Evolutionary conservation across 2,888 invertebrate genomes (phyloP), one percentile per base, ranked within the genome.

Genomic region (Pyrochroa serraticornis): DNA sequence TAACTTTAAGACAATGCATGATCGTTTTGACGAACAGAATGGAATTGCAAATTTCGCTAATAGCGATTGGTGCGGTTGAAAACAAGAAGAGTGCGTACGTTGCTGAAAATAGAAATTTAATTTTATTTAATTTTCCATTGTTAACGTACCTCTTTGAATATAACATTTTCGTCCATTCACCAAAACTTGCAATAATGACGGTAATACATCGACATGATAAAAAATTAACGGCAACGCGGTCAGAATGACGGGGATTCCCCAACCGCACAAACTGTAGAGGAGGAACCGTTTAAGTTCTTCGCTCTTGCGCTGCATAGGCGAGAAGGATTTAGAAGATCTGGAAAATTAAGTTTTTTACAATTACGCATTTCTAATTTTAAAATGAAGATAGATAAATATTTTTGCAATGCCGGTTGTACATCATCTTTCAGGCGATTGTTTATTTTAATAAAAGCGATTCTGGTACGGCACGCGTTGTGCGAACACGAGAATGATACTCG

Each of bases 221-320:
- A 86, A 75, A 1, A 84, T 70, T 47, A 84, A 82, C 53, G 85
- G 84, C 6, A 82, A 72, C 7, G 79, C 64, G 0, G 87, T 86
- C 35, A 90, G 73, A 0, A 83, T 33, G 2, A 85, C 71, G 0
- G 91, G 84, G 7, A 86, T 68, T 2, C 87, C 85, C 90, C 90
- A 92, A 1, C 90, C 89, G 73, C 90, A 90, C 1, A 86, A 39
- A 0, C 87, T 87, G 74, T 91, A 92, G 71, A 82, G 80, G 1
- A 86, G 51, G 71, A 91, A 89, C 57, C 85, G 82, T 42, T 83
- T 84, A 32, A 80, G 71, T 59, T 84, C 84, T 1, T 82, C 79
- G 41, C 75, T 76, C 12, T 81, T 61, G 80, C 77, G 73, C n/a
- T 54, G 67, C 82, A 79, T 5, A 81, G 80, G 12, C 82, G 80